These are phyloP conservation scores for Ypsolopha sequella DNA, from an alignment of 2,888 invertebrate genomes.

Conservation along the genomic window DNA sequence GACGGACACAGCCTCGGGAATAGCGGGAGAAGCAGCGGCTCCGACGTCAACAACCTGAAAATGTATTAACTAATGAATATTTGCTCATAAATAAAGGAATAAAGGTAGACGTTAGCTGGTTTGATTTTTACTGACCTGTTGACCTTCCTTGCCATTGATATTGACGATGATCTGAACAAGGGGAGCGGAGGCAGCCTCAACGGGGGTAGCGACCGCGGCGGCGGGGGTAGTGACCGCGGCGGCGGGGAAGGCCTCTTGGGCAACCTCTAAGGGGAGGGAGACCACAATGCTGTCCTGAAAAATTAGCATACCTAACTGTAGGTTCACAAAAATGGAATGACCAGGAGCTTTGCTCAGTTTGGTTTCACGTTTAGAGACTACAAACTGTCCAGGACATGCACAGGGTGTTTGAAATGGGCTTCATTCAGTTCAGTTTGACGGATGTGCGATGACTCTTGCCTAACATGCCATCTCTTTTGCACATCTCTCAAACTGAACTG, in stretches of 20 bases:
- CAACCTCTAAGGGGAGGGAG: not conserved
- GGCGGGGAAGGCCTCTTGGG: conserved; percentile 1
- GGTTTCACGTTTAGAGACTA: too few species aligned
- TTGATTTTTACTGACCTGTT: too few species aligned
- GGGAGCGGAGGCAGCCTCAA: conserved; percentile 21
- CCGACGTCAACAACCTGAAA: not conserved
- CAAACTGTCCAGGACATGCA: too few species aligned
- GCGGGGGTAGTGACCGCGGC: conserved; percentile 11
- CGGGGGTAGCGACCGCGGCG: conserved; percentile 10
- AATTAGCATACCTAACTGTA: not conserved
- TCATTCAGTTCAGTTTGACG: too few species aligned
- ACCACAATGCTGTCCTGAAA: conserved; percentile 1
- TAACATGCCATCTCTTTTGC: too few species aligned
- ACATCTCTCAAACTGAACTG: too few species aligned
- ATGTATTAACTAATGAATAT: not conserved
- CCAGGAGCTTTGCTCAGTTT: too few species aligned
- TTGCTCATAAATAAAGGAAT: too few species aligned
- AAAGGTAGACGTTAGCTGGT: too few species aligned
- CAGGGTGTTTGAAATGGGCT: too few species aligned
- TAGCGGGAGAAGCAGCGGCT: not conserved
- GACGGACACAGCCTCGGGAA: conserved; percentile 8
- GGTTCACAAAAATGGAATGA: too few species aligned
- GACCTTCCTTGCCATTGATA: conserved; percentile 18
- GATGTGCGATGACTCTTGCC: too few species aligned
- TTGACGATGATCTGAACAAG: conserved; percentile 38